Conservation (phyloP, 1,140 invertebrate species). For the Rhizoglyphus robini region DNA sequence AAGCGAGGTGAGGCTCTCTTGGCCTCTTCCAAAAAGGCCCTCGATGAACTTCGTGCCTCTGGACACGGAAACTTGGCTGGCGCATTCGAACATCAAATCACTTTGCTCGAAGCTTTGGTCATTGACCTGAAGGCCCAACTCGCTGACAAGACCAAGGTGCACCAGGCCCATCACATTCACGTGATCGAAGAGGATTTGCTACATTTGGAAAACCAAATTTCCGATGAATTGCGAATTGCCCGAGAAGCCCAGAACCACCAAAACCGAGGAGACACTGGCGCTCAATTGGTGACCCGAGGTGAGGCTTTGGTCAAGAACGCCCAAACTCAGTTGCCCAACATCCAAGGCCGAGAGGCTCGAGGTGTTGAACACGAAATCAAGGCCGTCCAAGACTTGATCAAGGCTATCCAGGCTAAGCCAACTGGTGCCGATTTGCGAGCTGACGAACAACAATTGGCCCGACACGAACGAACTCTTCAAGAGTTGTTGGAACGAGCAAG, state of each 20-base stretch:
- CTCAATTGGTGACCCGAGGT: not conserved
- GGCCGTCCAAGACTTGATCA: not conserved
- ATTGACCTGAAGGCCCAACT: conserved; percentile 4
- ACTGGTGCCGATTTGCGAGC: not conserved
- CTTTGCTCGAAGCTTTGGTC: conserved; percentile 16
- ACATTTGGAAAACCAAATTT: conserved; percentile 14
- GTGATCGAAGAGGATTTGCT: conserved; percentile 17
- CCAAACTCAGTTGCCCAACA: not conserved
- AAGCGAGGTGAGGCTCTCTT: not conserved
- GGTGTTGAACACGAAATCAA: conserved; percentile 5
- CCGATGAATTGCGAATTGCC: conserved; percentile 1
- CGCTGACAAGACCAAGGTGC: not conserved
- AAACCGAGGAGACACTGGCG: not conserved
- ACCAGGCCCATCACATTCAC: conserved; percentile 10
- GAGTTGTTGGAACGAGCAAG: not conserved
- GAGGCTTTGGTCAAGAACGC: not conserved
- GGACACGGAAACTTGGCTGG: not conserved
- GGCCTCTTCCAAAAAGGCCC: not conserved
- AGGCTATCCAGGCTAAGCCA: not conserved
- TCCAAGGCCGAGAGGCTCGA: not conserved
- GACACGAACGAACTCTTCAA: not conserved
- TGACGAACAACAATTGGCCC: not conserved
- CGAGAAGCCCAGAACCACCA: not conserved
- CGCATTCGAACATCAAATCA: conserved; percentile 11
- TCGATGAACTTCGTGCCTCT: not conserved